Evolutionary conservation across 2,888 invertebrate species (phyloP), one percentile per base, ranked within the genome.

Genomic region (Brenthis hecate): DNA sequence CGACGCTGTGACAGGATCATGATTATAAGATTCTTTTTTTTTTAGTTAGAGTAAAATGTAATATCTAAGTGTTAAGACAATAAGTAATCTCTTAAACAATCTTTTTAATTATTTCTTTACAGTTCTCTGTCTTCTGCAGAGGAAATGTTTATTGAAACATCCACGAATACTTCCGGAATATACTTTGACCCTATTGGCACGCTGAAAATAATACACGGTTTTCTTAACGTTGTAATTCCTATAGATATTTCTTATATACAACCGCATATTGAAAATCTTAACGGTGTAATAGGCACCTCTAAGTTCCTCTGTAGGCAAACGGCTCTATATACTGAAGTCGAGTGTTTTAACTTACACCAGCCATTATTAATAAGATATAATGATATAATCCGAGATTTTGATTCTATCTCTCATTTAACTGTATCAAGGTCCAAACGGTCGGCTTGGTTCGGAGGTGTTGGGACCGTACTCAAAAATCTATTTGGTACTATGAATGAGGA

Each of bases 391-490:
- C 60, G 50, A 11, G 60, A 61, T 16, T 55, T 32, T 23, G 43
- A 60, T 48, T 69, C 58, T 51, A 68, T 75, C 11, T 69, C 75
- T 11, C 72, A 73, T 67, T 28, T 74, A 11, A 63, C 69, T 28
- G 62, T 61, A 3, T 62, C 14, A 48, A 65, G 70, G 56, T 23
- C 47, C 6, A 72, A 70, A 61, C 70, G 73, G 23, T 65, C 68
- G 3, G 69, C 75, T 8, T 74, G 75, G 74, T 60, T 75, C 14
- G 66, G 65, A 13, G 73, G 68, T 3, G 70, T 65, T 78, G 77
- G 78, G 2, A 70, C 74, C 1, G 51, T 75, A 19, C 76, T 77
- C 28, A 80, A 79, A 71, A 70, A 75, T 28, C 71, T 81, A 6
- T 74, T 76, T 50, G 80, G 79, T 32, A 78, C 75, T 11, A 74